Conservation (phyloP, 2,113 vertebrate genomes). For the Thymallus thymallus region DNA sequence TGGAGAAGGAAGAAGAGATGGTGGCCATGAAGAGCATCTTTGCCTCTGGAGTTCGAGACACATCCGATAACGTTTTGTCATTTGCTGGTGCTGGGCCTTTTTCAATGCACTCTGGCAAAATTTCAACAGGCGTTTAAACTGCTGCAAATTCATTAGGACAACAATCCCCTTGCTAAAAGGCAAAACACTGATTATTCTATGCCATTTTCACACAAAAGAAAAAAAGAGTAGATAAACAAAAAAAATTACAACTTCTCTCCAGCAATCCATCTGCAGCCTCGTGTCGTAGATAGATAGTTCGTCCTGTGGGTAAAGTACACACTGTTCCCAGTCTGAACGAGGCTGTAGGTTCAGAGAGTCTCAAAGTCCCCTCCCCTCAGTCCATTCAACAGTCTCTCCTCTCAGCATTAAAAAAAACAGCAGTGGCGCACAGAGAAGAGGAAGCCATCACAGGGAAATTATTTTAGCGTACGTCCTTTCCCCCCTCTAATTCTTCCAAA, state of each 20-base stretch:
- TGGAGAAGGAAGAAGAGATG: conserved; percentile 33
- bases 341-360: no score
- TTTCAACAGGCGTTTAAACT: conserved; percentile 71
- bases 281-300: conserved; percentile 42
- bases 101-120: conserved; percentile 74
- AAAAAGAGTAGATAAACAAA: conserved; percentile 38
- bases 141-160: conserved; percentile 64
- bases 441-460: conserved; percentile 67
- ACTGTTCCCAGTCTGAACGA: conserved; percentile 56
- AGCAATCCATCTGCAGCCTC: conserved; percentile 56
- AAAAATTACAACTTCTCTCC: conserved; percentile 40
- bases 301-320: conserved; percentile 59
- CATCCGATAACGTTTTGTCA: conserved; percentile 57
- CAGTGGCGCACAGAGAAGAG: conserved; percentile 65
- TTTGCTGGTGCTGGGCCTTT: conserved; percentile 89
- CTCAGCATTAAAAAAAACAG: conserved; percentile 51
- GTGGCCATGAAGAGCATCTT: conserved; percentile 53
- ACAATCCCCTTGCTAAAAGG: conserved; percentile 67
- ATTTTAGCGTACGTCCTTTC: conserved; percentile 62
- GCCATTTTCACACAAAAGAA: conserved; percentile 55
- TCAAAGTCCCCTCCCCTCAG: conserved; percentile 30
- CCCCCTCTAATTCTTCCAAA: conserved; percentile 26
- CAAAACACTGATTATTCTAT: conserved; percentile 67
- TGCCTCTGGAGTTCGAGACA: conserved; percentile 54
- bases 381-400: conserved; percentile 53